phyloP scores from a whole-genome alignment of 2,888 invertebrate species.

The Neoitamus cyanurus region DNA sequence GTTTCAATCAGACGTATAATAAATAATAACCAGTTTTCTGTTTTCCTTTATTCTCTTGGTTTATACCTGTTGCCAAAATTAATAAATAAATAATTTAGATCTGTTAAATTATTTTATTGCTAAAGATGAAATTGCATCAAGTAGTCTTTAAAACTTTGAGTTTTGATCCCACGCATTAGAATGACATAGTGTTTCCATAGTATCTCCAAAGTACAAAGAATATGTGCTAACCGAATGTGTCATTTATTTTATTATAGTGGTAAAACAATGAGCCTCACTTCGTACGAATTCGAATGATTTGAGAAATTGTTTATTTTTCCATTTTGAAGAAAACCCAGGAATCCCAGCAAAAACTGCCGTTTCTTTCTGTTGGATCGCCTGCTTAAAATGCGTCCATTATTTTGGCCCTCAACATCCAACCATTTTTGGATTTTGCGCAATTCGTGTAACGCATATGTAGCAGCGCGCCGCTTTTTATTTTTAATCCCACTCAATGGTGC shows the following conservation, averaged over 20 bases:
- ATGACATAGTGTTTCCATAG: no score
- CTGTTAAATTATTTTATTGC: no score
- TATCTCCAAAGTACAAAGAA: no score
- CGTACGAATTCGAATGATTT: not conserved
- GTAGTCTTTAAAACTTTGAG: no score
- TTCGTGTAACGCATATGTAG: not conserved
- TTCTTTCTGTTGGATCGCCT: not conserved
- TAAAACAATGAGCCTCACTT: not conserved
- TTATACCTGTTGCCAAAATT: no score
- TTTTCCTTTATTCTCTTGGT: no score
- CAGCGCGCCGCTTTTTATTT: not conserved
- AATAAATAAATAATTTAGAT: no score
- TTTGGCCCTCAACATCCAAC: not conserved
- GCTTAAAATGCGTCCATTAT: slow-evolving; percentile 5
- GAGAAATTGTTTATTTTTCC: not conserved
- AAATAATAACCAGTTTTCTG: no score
- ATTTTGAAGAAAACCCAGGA: not conserved
- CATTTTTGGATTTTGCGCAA: slow-evolving; percentile 4
- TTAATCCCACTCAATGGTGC: not conserved
- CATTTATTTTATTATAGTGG: not conserved
- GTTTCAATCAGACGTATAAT: no score
- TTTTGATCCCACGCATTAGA: no score
- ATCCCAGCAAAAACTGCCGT: not conserved
- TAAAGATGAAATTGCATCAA: no score
- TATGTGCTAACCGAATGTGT: not conserved